These are phyloP conservation scores for Seira sanloemensis DNA, from an alignment of 2,888 invertebrate species.

Conservation along the genomic window DNA sequence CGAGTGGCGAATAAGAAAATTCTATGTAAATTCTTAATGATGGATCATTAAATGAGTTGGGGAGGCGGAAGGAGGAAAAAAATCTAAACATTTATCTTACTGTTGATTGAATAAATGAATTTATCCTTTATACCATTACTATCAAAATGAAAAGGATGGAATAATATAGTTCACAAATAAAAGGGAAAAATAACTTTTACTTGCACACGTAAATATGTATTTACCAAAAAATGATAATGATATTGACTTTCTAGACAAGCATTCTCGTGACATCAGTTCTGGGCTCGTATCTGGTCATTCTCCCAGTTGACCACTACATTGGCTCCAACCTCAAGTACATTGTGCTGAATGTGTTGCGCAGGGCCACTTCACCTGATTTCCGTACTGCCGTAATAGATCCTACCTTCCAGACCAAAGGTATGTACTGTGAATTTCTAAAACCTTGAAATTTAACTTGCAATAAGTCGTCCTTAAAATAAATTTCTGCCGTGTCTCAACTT, in stretches of 20 bases:
- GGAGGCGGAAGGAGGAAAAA: constrained; percentile 36
- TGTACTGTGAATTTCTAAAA: too few species aligned
- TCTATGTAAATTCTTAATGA: constrained; percentile 24
- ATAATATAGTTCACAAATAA: too few species aligned
- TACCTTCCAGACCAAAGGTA: constrained; percentile 78
- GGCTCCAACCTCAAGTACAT: constrained; percentile 84
- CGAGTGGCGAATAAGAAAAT: not conserved
- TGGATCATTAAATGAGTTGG: constrained; percentile 44
- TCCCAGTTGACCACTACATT: constrained; percentile 81
- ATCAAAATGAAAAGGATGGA: not conserved
- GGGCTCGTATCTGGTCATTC: constrained; percentile 81
- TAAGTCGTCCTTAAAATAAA: constrained; percentile 1
- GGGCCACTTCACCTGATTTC: constrained; percentile 80
- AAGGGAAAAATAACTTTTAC: too few species aligned
- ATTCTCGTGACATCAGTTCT: constrained; percentile 82
- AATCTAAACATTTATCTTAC: constrained; percentile 9
- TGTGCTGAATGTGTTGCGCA: constrained; percentile 81
- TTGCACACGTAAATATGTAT: not conserved
- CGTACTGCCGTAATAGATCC: constrained; percentile 79
- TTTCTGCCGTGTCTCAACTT: not conserved
- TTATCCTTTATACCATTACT: not conserved
- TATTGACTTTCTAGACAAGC: constrained; percentile 77
- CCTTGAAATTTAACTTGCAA: not conserved
- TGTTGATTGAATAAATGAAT: constrained; percentile 6
- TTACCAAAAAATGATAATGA: constrained; percentile 38